Evolutionary conservation across 1,140 invertebrate genomes (phyloP).

Genomic region (Belonocnema kinseyi): DNA sequence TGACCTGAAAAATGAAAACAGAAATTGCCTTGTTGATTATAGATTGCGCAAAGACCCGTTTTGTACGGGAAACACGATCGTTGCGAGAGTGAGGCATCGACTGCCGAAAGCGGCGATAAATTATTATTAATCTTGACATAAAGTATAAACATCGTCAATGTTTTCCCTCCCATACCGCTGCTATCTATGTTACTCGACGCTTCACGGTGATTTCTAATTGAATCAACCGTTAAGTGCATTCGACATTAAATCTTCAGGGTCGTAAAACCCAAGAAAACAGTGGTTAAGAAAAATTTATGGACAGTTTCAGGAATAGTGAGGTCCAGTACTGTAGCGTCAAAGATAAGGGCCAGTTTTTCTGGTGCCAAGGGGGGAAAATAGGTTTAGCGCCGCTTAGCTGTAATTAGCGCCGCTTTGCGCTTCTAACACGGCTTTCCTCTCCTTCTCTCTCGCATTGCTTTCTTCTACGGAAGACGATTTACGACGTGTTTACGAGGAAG

Average conservation of each 20-base stretch:
- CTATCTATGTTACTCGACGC: neutral
- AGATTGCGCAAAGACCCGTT: neutral
- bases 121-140: conserved; percentile 15
- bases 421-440: conserved; percentile 1
- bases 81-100: neutral
- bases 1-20: neutral
- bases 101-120: neutral
- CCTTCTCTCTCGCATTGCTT: conserved; percentile 14
- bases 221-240: neutral
- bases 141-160: neutral
- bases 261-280: too few relatives aligned
- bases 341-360: neutral
- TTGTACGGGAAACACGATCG: neutral
- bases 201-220: neutral
- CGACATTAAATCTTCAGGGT: too few relatives aligned
- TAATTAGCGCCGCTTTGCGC: neutral
- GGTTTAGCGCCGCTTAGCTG: neutral
- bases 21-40: neutral
- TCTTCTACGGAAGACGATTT: conserved; percentile 6
- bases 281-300: too few relatives aligned
- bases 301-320: neutral
- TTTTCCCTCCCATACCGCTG: neutral
- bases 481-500: conserved; percentile 3
- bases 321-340: too few relatives aligned
- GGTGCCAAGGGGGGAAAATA: neutral